These are phyloP conservation scores for Fulica atra DNA, from an alignment of 2,113 vertebrate genomes.

Conservation along the genomic window DNA sequence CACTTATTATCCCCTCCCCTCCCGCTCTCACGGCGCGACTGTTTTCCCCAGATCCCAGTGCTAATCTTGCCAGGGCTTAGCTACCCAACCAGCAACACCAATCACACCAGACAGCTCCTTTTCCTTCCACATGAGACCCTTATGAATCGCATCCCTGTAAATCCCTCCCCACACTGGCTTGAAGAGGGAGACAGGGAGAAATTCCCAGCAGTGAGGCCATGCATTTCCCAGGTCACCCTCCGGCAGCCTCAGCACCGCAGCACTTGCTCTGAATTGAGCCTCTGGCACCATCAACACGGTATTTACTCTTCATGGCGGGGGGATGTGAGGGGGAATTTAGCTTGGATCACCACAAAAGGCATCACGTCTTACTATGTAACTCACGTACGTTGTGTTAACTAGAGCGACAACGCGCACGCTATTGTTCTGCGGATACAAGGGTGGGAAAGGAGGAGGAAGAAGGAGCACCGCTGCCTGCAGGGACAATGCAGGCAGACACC, in stretches of 20 bases:
- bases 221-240: not conserved
- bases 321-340: not conserved
- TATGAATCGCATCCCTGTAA: not conserved
- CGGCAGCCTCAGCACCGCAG: not conserved
- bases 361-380: not conserved
- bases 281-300: not conserved
- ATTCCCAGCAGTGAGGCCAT: fast-evolving
- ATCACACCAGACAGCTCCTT: not conserved
- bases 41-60: not conserved
- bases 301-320: not conserved
- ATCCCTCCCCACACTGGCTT: not conserved
- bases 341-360: not conserved
- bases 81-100: not conserved
- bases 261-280: not conserved
- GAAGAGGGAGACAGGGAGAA: not conserved
- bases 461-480: not conserved
- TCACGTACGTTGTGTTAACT: fast-evolving
- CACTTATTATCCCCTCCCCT: not conserved
- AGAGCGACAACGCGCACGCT: fast-evolving
- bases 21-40: not conserved
- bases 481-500: not conserved
- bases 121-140: not conserved
- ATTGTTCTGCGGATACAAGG: not conserved
- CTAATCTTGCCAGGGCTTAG: constrained; percentile 21
- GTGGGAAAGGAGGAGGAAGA: not conserved